Conservation (phyloP, 2,888 invertebrate genomes). For the Noctua janthina region DNA sequence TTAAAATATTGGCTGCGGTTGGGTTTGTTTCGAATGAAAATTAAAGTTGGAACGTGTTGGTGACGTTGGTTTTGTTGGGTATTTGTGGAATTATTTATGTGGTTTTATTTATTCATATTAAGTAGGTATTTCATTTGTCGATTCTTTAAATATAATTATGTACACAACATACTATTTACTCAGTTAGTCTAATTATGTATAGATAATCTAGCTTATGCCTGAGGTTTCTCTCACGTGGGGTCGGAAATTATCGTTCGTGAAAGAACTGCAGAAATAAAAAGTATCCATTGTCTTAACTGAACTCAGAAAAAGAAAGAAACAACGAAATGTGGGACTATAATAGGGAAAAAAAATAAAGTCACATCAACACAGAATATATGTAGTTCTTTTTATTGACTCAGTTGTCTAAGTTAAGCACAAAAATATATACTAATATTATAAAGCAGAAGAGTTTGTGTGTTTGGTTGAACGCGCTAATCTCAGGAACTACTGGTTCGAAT, state of each 20-base stretch:
- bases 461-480: too few species aligned
- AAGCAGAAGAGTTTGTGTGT: too few species aligned
- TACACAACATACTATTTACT: background rate
- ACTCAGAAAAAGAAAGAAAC: background rate
- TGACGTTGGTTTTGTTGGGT: constrained; percentile 1
- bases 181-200: background rate
- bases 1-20: constrained; percentile 50
- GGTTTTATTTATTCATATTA: background rate
- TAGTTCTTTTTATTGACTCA: background rate
- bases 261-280: background rate
- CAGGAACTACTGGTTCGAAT: too few species aligned
- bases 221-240: background rate
- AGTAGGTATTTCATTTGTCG: background rate
- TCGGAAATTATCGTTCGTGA: background rate
- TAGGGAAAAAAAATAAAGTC: background rate
- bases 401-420: background rate
- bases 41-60: constrained; percentile 5
- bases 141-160: background rate
- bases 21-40: constrained; percentile 14
- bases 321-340: background rate
- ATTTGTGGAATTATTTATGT: background rate
- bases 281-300: background rate
- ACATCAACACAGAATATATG: background rate
- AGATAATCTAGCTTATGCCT: background rate
- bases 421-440: too few species aligned